A percentile compares a stretch with the other conserved stretches of the same genome.
These are phyloP conservation scores for Hycleus cichorii DNA, from an alignment of 1,140 invertebrate genomes.

Conservation along the genomic window DNA sequence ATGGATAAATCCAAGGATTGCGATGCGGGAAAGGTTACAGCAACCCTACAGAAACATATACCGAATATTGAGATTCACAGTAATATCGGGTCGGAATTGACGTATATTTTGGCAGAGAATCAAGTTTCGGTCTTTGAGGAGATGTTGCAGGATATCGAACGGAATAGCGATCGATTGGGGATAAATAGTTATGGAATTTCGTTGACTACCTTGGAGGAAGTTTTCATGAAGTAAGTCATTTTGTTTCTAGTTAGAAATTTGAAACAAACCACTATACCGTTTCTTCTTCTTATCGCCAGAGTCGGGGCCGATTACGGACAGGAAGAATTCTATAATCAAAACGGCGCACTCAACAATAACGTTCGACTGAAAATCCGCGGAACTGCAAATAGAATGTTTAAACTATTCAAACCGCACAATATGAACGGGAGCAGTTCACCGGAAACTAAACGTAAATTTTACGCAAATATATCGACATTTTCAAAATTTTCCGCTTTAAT, in stretches of 20 bases:
- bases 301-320: conserved; percentile 40
- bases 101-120: conserved; percentile 24
- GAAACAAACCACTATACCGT: background rate
- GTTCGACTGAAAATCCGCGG: background rate
- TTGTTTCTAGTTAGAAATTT: background rate
- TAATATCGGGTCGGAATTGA: conserved; percentile 26
- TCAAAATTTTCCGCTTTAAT: background rate
- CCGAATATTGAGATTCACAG: conserved; percentile 26
- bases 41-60: conserved; percentile 17
- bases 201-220: conserved; percentile 81
- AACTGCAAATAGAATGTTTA: too few relatives aligned
- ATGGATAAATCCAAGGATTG: conserved; percentile 46
- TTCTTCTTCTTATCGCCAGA: conserved; percentile 29
- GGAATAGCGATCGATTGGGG: conserved; percentile 52
- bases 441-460: background rate
- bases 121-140: conserved; percentile 46
- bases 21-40: conserved; percentile 37
- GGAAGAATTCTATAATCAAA: conserved; percentile 11
- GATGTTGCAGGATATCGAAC: conserved; percentile 64
- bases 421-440: background rate
- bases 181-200: conserved; percentile 60
- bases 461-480: background rate
- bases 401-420: background rate
- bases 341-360: background rate
- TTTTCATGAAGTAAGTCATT: conserved; percentile 69